Conservation (phyloP, 2,888 invertebrate species). For the Tethea ocularis region DNA sequence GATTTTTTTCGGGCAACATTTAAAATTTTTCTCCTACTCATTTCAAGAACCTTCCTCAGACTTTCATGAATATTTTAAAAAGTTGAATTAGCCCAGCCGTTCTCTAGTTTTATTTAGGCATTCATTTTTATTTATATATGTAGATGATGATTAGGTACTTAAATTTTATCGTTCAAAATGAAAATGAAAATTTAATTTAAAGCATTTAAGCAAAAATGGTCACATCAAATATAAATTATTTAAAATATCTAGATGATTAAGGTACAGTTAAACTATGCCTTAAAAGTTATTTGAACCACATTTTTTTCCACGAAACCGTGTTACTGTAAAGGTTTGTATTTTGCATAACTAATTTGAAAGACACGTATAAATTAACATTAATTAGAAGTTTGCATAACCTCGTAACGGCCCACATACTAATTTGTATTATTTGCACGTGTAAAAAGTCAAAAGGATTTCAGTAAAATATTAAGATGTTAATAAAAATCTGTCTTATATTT, state of each 20-base stretch:
- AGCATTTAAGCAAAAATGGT: no score
- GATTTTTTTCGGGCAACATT: no score
- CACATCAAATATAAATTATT: no score
- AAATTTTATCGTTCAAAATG: no score
- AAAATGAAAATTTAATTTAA: no score
- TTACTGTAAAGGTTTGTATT: neutral
- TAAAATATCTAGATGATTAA: neutral
- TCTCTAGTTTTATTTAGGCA: no score
- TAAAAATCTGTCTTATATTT: neutral
- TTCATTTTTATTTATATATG: no score
- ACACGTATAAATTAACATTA: conserved; percentile 4
- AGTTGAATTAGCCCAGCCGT: no score
- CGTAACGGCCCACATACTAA: neutral
- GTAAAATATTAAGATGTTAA: neutral
- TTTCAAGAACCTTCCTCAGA: no score
- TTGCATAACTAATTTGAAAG: neutral
- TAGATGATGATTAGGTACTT: no score
- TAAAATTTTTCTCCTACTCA: no score
- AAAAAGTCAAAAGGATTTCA: neutral
- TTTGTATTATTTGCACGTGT: neutral
- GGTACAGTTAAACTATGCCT: neutral
- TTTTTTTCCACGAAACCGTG: neutral
- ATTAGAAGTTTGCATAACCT: conserved; percentile 4
- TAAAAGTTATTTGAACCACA: neutral
- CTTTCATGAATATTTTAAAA: no score